phyloP scores from a whole-genome alignment of 2,113 vertebrate species.

The Pseudorasbora parva region DNA sequence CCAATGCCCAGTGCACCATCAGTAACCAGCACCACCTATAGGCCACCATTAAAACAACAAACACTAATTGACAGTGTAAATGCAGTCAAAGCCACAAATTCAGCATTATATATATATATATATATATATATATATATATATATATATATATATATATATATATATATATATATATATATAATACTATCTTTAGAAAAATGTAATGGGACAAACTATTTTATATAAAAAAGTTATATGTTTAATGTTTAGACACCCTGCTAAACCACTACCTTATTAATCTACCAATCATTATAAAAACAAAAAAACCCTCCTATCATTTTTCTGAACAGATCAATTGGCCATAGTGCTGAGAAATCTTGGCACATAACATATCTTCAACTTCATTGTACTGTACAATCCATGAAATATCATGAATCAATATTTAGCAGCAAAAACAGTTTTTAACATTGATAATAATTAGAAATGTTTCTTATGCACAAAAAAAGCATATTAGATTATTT shows the following conservation, averaged over 20 bases:
- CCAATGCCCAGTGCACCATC: conserved; percentile 96
- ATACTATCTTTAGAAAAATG: too few species aligned
- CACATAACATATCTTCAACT: background rate
- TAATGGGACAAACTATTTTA: too few species aligned
- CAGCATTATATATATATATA: background rate
- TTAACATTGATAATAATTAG: too few species aligned
- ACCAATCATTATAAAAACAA: background rate
- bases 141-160: too few species aligned
- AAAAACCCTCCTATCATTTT: background rate
- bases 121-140: background rate
- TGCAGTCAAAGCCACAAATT: background rate
- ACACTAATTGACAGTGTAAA: background rate
- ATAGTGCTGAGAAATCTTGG: background rate
- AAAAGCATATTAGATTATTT: too few species aligned
- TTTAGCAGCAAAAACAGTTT: too few species aligned
- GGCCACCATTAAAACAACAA: conserved; percentile 38
- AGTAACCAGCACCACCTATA: conserved; percentile 92
- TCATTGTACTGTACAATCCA: background rate
- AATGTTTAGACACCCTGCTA: background rate
- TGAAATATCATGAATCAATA: too few species aligned
- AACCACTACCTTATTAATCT: background rate
- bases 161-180: too few species aligned
- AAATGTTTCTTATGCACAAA: too few species aligned
- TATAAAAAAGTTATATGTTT: background rate
- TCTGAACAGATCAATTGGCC: background rate